These are phyloP conservation scores for Lucilia sericata DNA, from an alignment of 1,140 invertebrate genomes.

Conservation along the genomic window DNA sequence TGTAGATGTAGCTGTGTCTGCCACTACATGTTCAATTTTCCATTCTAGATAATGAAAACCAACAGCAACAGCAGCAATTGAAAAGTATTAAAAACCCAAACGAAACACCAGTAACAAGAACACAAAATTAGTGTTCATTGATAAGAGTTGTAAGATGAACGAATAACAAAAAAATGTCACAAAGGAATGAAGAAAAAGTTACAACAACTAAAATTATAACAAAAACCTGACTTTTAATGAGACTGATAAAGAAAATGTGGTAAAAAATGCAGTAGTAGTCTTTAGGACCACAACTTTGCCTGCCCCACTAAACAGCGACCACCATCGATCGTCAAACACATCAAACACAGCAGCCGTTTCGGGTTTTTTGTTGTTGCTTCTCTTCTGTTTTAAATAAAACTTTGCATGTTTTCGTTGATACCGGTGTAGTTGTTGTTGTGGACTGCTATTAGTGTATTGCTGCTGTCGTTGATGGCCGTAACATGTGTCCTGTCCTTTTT, in stretches of 20 bases:
- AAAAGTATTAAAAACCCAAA: neutral
- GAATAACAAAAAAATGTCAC: neutral
- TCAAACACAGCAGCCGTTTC: neutral
- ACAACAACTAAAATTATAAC: constrained; percentile 32
- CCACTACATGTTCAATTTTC: constrained; percentile 12
- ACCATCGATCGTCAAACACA: neutral
- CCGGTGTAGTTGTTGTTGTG: too few species aligned
- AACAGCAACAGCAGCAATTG: neutral
- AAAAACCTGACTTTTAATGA: constrained; percentile 41
- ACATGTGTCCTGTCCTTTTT: constrained; percentile 42
- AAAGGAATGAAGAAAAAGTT: neutral
- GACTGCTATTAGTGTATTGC: neutral
- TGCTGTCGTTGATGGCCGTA: constrained; percentile 12
- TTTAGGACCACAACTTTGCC: neutral
- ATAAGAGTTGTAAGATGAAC: constrained; percentile 15
- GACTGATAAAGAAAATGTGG: constrained; percentile 30
- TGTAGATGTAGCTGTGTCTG: neutral
- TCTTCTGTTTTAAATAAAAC: constrained; percentile 3
- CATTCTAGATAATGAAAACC: neutral
- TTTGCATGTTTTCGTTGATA: neutral
- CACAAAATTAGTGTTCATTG: constrained; percentile 41
- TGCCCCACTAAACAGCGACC: neutral
- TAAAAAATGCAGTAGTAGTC: constrained; percentile 17
- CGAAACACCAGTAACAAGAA: constrained; percentile 18
- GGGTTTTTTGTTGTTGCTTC: too few species aligned